Base-by-base conservation (phyloP, 2,888 invertebrate species). In the Orthosia gracilis region DNA sequence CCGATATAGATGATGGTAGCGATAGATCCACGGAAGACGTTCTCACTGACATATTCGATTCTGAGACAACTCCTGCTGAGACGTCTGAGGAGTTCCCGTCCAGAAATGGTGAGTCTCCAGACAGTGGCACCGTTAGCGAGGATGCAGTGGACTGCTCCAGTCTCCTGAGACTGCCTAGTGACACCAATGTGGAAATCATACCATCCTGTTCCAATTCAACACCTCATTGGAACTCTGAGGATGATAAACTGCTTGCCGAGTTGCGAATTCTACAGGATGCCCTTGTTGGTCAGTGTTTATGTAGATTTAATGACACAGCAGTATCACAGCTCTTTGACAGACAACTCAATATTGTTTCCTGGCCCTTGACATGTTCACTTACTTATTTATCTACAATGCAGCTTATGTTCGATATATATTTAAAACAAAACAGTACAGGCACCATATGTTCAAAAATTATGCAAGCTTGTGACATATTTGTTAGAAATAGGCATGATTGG, bases 321-420 rank as follows among this genome's bases (percentile, higher is more conserved):
- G 92, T 98, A 59, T 95, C 97, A 7, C 97, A 97, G 89, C 97
- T 98, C 0, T 98, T 98, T 90, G 97, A 97, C 87, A 97, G 97
- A 79, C 97, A 94, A 64, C 92, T 97, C 21, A 95, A 96, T 76
- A 96, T 97, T 79, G 94, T 94, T 55, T 90, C 95, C 21, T 96
- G 96, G 96, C 95, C 96, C 0, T 78, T 96, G 47, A 96, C 95
- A 76, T 94, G 94, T 88, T 94, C 98, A 9, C 92, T 99, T 58
- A 97, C 98, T 87, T 98, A 98, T 90, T 96, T 99, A 80, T 98
- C 98, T 76, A 98, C 98, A 83, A 97, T 98, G 88, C 98, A 99
- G 89, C 95, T 98, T 18, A 96, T 98, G 83, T 98, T 98, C 90
- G 98, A 98, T 92, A 97, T 98, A 66, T 98, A 98, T 90, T 96